Conservation (phyloP, 2,888 invertebrate genomes). For the Onthophagus sagittarius region DNA sequence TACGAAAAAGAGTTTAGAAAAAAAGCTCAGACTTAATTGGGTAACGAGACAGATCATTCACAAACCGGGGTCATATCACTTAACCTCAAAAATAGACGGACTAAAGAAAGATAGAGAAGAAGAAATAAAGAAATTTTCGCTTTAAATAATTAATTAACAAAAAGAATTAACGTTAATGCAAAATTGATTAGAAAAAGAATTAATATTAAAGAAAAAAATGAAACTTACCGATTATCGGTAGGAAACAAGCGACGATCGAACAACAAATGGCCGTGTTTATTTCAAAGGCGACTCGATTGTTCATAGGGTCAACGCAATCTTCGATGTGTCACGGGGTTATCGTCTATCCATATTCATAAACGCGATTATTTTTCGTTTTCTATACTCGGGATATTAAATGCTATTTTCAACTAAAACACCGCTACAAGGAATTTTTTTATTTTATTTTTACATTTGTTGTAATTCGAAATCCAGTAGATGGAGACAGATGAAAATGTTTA, state of each 20-base stretch:
- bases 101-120: background rate
- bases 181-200: background rate
- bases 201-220: background rate
- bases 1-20: background rate
- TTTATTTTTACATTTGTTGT: background rate
- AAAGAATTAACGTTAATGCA: background rate
- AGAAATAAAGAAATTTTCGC: background rate
- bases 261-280: conserved; percentile 1
- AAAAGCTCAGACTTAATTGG: background rate
- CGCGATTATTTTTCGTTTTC: conserved; percentile 1
- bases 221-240: conserved; percentile 2
- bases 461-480: background rate
- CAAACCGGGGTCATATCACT: conserved; percentile 8
- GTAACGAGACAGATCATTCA: conserved; percentile 3
- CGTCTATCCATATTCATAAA: conserved; percentile 7
- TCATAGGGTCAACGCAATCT: conserved; percentile 5
- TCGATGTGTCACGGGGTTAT: conserved; percentile 5
- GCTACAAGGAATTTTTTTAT: background rate
- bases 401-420: background rate
- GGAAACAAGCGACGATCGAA: background rate
- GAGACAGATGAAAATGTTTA: no score
- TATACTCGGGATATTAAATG: background rate
- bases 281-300: conserved; percentile 3
- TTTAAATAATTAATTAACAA: no score
- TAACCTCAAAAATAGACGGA: background rate